A percentile compares a stretch with the other conserved stretches of the same genome.
phyloP scores from a whole-genome alignment of 2,797 vertebrate genomes.

The Hoplostethus atlanticus region DNA sequence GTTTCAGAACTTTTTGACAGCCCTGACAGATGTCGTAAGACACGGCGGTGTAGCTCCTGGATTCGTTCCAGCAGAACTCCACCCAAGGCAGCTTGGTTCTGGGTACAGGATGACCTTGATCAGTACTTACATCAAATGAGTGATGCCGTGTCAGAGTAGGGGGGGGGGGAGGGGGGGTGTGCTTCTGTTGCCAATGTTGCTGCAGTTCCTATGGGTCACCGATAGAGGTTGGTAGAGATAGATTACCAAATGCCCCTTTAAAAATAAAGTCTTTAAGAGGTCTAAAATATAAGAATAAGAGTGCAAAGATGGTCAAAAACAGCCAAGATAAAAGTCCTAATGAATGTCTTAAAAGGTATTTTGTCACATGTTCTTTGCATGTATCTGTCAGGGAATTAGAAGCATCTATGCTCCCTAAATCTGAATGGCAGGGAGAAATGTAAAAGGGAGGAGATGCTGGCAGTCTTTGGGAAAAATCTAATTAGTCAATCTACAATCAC shows the following conservation, averaged over 20 bases:
- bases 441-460: background rate
- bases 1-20: slow-evolving; percentile 21
- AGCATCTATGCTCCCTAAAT: background rate
- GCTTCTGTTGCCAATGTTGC: no score
- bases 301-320: no score
- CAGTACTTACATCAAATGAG: slow-evolving; percentile 35
- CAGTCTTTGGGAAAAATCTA: background rate
- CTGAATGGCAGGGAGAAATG: background rate
- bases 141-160: slow-evolving; percentile 46
- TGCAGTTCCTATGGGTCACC: no score
- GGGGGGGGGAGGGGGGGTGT: no score
- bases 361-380: background rate
- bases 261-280: no score
- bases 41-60: slow-evolving; percentile 29
- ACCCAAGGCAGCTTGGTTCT: slow-evolving; percentile 38
- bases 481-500: background rate
- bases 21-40: slow-evolving; percentile 26
- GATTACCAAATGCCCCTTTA: no score
- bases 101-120: slow-evolving; percentile 63
- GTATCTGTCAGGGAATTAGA: background rate
- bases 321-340: no score
- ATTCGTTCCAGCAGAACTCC: slow-evolving; percentile 50
- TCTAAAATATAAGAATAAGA: no score
- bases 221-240: no score
- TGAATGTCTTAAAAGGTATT: background rate